Evolutionary conservation across 2,888 invertebrate species (phyloP).

Genomic region (Portevinia maculata): DNA sequence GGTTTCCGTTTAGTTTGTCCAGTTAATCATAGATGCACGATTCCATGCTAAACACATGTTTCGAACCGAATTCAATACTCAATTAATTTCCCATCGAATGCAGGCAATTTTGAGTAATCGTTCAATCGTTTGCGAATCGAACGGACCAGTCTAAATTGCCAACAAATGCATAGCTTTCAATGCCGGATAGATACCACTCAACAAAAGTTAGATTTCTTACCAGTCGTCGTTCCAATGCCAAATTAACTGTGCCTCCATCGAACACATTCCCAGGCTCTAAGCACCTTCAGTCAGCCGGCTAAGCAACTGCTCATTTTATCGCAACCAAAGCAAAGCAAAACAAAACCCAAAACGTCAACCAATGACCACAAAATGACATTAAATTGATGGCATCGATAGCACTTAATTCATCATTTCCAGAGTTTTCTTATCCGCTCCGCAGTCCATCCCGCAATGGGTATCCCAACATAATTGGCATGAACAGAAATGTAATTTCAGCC

Average conservation of each 20-base stretch:
- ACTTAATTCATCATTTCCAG: constrained; percentile 73
- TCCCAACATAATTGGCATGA: constrained; percentile 67
- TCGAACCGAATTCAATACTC: constrained; percentile 54
- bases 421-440: constrained; percentile 54
- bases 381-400: constrained; percentile 75
- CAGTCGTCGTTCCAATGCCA: background rate
- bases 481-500: constrained; percentile 68
- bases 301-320: constrained; percentile 23
- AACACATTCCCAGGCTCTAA: constrained; percentile 50
- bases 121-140: constrained; percentile 58
- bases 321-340: constrained; percentile 27
- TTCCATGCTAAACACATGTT: constrained; percentile 64
- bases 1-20: constrained; percentile 24
- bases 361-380: constrained; percentile 74
- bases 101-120: constrained; percentile 66
- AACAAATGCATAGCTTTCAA: constrained; percentile 44
- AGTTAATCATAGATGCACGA: constrained; percentile 65
- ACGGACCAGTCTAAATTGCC: constrained; percentile 41
- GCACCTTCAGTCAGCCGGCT: constrained; percentile 10
- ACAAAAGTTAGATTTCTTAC: constrained; percentile 30
- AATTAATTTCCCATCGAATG: constrained; percentile 66
- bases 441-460: constrained; percentile 43
- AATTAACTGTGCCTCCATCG: too few relatives aligned
- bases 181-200: constrained; percentile 43
- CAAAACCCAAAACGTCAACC: constrained; percentile 62